Base-by-base conservation (phyloP, 2,888 invertebrate genomes). In the Sympetrum striolatum region DNA sequence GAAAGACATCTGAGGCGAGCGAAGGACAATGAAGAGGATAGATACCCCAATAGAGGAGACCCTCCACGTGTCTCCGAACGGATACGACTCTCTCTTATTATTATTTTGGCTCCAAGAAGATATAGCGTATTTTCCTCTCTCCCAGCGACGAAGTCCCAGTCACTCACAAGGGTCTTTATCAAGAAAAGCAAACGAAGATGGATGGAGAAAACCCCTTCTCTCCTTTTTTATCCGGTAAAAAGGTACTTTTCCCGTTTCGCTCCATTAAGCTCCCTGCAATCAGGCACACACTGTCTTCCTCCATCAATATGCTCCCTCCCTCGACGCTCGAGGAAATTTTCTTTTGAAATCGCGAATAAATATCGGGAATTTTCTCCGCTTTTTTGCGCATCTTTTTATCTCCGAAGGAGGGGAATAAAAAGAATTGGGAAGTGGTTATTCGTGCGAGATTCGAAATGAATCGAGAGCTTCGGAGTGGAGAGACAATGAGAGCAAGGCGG, bases 241-340 rank as follows among this genome's bases (percentile, higher is more conserved):
- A 60, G 86, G 86, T 86, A 86, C 86, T 86, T 86, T 86, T 86
- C 58, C 82, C 82, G 82, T 82, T 53, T 82, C 60, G 86, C 60
- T 86, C 86, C 64, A 86, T 86, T 86, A 86, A 86, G 37, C 18
- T 60, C 64, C 37, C 64, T 60, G 86, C 86, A 86, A 86, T 86
- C 86, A 86, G 60, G 37, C 58, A 81, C 81, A 58, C 35, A 31
- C 82, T 53, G 15, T 48, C 22, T 8, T 31, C 31, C 53, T 35
- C 35, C 60, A 60, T 60, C 6, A 35, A 14, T 60, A 60, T 14
- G 25, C 82, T 18, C 25, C 81, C 35, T 18, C 53, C 18, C 53
- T 73, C 73, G 10, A 25, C 25, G 10, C 4, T 12, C 4, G 64
- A 64, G 64, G 64, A 64, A 64, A 31, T 25, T 73, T n/a, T 73